Evolutionary conservation across 2,113 vertebrate genomes (phyloP), one percentile per base, ranked within the genome.

Genomic region (Delphinapterus leucas): DNA sequence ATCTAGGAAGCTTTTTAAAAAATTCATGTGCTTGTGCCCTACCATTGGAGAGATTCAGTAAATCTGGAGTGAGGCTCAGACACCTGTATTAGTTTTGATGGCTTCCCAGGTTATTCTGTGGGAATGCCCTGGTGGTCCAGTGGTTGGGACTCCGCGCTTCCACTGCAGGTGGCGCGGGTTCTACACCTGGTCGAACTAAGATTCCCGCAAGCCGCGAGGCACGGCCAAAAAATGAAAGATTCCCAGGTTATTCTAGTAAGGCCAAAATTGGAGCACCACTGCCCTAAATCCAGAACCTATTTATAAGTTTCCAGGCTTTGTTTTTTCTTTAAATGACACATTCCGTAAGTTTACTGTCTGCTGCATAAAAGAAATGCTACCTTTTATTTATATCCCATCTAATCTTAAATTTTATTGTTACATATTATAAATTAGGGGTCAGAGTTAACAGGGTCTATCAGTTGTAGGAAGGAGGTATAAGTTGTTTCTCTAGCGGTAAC

Each of bases 391-490:
- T 70, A 11, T 76, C n/a, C 68, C 28, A 84, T 73, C 63, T 33
- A 79, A 25, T 36, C 49, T 92, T 85, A 92, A 95, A 55, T 96
- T 96, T 95, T 73, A 55, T 33, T 74, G 28, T 31, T 70, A 55
- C 47, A 84, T 73, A 71, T 86, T 91, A 28, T 89, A 90, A 96
- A 76, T 92, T 89, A 90, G 36, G 1, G 26, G 77, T 96, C 31
- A 49, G 58, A 83, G n/a, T 77, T 95, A 84, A 76, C n/a, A 77
- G 44, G 33, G 77, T 84, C 26, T 95, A 8, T 92, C 23, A 86
- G 21, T 49, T 82, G 31, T 67, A 83, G 63, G 60, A 88, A 93
- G 49, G n/a, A 33, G 49, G 28, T 86, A 38, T 71, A 67, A 58
- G 14, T 93, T 77, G 36, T 88, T 85, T 84, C 49, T 68, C 31